Percentiles rank a stretch among this genome's conserved stretches.
Evolutionary conservation across 2,797 vertebrate genomes (phyloP).

Genomic region (Chromis chromis): DNA sequence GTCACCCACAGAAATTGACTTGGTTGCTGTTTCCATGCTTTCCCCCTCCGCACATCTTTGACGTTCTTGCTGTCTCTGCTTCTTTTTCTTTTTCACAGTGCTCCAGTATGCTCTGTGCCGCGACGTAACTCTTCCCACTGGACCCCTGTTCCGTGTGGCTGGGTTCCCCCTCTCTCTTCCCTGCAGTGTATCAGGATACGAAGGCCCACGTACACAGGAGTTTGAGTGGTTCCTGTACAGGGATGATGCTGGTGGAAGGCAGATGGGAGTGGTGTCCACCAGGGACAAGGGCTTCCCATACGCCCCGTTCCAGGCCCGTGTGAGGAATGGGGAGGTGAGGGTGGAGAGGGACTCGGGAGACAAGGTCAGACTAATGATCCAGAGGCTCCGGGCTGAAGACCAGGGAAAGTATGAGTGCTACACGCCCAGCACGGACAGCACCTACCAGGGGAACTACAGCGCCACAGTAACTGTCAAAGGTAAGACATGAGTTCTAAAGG

Average conservation of each 20-base stretch:
- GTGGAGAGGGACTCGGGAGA: conserved; percentile 88
- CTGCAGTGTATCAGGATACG: conserved; percentile 85
- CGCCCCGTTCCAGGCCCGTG: conserved; percentile 79
- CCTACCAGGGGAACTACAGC: conserved; percentile 90
- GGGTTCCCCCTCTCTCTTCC: conserved; percentile 87
- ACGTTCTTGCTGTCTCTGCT: neutral
- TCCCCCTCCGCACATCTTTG: neutral
- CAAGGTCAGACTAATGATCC: conserved; percentile 83
- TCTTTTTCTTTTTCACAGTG: conserved; percentile 56
- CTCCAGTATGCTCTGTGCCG: conserved; percentile 81
- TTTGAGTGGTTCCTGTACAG: conserved; percentile 92
- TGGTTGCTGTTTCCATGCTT: conserved; percentile 1
- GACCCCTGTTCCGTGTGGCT: conserved; percentile 88
- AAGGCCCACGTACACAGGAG: conserved; percentile 88
- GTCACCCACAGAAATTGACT: conserved; percentile 29
- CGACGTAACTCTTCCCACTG: conserved; percentile 86
- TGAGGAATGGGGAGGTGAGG: conserved; percentile 86
- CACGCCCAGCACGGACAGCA: conserved; percentile 89
- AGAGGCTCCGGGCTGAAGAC: conserved; percentile 86
- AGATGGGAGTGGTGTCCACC: conserved; percentile 90
- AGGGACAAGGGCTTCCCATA: conserved; percentile 87
- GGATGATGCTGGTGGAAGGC: conserved; percentile 76
- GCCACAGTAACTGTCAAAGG: conserved; percentile 86
- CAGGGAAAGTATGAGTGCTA: conserved; percentile 91
- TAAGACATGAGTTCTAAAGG: conserved; percentile 51